Evolutionary conservation across 2,113 vertebrate species (phyloP).

Genomic region (Numenius arquata): DNA sequence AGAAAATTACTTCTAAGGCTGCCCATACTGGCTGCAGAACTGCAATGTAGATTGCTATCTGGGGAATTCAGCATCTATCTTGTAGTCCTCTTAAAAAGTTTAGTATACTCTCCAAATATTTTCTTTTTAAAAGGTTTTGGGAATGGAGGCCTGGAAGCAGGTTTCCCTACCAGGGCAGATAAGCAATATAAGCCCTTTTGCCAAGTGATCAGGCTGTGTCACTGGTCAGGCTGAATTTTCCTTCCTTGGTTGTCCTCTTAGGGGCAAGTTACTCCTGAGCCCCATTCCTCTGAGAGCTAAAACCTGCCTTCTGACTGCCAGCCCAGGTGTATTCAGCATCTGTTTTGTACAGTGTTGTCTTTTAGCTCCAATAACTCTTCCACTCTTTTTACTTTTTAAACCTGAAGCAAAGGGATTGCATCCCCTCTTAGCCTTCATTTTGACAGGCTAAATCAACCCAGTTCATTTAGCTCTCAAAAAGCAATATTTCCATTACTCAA

Average conservation of each 20-base stretch:
- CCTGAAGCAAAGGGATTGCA: background rate
- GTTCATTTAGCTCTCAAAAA: background rate
- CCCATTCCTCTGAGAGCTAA: background rate
- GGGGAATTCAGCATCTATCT: background rate
- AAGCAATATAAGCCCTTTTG: background rate
- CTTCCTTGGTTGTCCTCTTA: background rate
- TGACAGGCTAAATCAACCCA: background rate
- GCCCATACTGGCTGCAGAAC: background rate
- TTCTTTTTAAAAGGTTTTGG: background rate
- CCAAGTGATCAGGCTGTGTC: fast-evolving
- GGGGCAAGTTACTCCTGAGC: background rate
- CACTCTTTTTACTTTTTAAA: background rate
- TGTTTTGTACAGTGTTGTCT: background rate
- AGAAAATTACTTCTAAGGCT: background rate
- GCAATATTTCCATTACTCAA: background rate
- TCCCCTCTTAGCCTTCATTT: background rate
- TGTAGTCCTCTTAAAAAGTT: background rate
- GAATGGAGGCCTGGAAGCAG: background rate
- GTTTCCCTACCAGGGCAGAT: background rate
- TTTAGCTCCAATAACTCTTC: background rate
- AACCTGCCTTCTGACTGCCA: background rate
- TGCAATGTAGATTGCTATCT: background rate
- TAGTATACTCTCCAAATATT: background rate
- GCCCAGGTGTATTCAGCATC: fast-evolving
- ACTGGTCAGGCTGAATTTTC: background rate